Percentiles rank a stretch among this genome's conserved stretches.
These are phyloP conservation scores for Enteromius trimaculatus DNA, from an alignment of 2,797 vertebrate species.

Conservation along the genomic window DNA sequence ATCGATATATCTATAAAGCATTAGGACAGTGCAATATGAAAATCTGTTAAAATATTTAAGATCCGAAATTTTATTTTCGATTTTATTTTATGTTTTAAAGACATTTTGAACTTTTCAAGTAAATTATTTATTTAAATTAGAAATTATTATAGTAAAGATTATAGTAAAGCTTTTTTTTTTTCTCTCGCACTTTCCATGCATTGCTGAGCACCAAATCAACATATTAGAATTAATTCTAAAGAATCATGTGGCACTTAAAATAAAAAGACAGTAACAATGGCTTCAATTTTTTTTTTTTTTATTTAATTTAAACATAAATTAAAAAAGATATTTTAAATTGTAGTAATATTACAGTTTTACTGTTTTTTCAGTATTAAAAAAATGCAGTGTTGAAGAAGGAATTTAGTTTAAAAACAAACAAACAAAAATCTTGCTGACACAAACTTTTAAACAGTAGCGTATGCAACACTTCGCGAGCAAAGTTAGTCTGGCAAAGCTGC, in stretches of 20 bases:
- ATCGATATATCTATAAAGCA: background rate
- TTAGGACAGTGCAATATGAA: background rate
- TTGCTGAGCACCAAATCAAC: background rate
- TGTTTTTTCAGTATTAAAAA: background rate
- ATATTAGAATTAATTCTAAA: background rate
- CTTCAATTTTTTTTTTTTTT: background rate
- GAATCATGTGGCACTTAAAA: background rate
- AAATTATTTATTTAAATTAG: no score
- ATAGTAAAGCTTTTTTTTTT: background rate
- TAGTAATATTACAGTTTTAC: background rate
- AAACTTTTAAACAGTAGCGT: background rate
- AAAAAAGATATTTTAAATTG: background rate
- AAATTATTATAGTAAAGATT: background rate
- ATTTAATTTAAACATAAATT: background rate
- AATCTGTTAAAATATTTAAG: background rate
- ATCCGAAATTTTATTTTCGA: background rate
- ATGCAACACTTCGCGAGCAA: background rate
- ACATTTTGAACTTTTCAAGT: background rate
- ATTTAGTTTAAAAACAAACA: background rate
- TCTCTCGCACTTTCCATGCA: background rate
- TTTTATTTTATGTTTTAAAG: background rate
- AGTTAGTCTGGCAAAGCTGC: no score
- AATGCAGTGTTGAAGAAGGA: background rate
- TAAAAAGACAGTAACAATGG: background rate
- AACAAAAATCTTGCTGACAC: background rate